Conservation (phyloP, 2,113 vertebrate species). For the Chloropsis cyanopogon region DNA sequence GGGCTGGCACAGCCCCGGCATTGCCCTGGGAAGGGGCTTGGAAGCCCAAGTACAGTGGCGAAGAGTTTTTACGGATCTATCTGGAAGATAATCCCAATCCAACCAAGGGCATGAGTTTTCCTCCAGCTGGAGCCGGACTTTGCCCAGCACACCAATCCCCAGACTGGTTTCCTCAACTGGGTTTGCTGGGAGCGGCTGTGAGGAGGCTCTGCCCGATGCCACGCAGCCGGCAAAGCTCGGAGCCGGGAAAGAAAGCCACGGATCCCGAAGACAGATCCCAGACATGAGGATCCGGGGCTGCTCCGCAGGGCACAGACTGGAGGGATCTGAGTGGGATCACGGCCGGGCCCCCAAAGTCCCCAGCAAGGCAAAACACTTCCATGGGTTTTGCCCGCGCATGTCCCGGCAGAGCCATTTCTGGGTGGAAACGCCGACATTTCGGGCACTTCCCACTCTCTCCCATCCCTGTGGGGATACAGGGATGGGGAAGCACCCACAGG, state of each 20-base stretch:
- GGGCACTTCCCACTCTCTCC: neutral
- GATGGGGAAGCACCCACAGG: neutral
- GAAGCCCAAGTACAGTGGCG: rapidly evolving
- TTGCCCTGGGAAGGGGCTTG: neutral
- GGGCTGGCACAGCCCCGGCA: neutral
- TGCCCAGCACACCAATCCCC: neutral
- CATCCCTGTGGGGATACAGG: rapidly evolving
- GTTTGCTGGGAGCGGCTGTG: neutral
- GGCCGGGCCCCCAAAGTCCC: rapidly evolving
- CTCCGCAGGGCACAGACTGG: rapidly evolving
- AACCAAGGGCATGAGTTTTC: neutral
- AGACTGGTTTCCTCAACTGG: neutral
- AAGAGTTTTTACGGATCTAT: neutral
- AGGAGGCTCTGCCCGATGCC: neutral
- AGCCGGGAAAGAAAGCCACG: rapidly evolving
- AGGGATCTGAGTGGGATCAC: rapidly evolving
- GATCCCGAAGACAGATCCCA: neutral
- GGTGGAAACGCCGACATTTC: rapidly evolving
- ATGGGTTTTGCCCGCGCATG: neutral
- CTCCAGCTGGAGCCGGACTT: neutral
- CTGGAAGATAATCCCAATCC: neutral
- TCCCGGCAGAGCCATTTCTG: rapidly evolving
- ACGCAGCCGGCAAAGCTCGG: rapidly evolving
- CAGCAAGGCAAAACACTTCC: rapidly evolving
- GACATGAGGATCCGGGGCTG: rapidly evolving